Base-by-base conservation (phyloP, 2,888 invertebrate species). In the Thereva nobilitata region DNA sequence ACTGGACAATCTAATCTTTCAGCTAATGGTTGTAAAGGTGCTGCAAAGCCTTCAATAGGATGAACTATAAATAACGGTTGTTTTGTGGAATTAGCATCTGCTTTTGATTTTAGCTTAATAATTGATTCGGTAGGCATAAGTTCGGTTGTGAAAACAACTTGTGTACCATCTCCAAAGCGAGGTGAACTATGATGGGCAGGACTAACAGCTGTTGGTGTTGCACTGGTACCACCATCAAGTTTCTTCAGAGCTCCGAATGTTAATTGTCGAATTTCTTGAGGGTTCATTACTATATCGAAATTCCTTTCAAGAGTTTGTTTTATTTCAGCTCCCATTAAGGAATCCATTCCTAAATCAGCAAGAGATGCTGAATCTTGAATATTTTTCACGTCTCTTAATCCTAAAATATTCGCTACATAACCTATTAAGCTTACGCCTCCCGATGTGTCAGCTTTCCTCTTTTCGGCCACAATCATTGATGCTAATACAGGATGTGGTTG, bases 291-390 rank as follows among this genome's bases (percentile, higher is more conserved):
- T 67, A 97, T 82, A 80, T 98, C 97, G 82, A 91, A 96, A 76
- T 92, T 93, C 66, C 96, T 86, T 80, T 97, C 97, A 64, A 97
- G 83, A 0, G 93, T 93, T 82, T 97, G 97, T 80, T 97, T 97
- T 76, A 99, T 95, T 85, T 99, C 99, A 1, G 98, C 96, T 53
- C 97, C 97, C 98, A 98, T 98, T 72, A 99, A 83, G 2, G 97
- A 97, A 79, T 99, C 98, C 89, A 99, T 93, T 69, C 98, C 98
- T 47, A 99, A 86, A 80, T 99, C 98, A 38, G 95, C 94, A 54
- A 99, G 83, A 49, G 90, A 91, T 4, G 91, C 87, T 38, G 86
- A 85, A 49, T 87, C 85, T 70, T 92, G 87, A 40, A 97, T 86
- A 70, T 90, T 89, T 72, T 86, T 87, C 0, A 89, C 83, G 76